phyloP scores from a whole-genome alignment of 2,797 vertebrate species.

The Nothura maculosa region DNA sequence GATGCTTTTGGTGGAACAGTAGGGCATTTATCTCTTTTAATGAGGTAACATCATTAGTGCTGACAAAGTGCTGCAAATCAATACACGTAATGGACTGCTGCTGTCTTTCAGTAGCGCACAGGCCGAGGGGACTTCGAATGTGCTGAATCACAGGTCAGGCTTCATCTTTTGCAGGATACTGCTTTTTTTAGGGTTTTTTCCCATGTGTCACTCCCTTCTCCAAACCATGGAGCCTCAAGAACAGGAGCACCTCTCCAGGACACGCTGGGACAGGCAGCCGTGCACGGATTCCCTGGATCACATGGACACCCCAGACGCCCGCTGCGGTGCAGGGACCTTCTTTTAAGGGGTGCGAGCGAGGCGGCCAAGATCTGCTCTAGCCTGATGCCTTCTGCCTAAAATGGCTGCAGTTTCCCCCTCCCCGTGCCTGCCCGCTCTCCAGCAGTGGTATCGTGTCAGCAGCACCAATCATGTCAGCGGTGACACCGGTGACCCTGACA shows the following conservation, averaged over 20 bases:
- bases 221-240: background rate
- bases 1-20: slow-evolving; percentile 80
- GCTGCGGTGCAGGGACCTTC: background rate
- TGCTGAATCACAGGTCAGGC: slow-evolving; percentile 77
- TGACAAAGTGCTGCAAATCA: slow-evolving; percentile 82
- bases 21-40: slow-evolving; percentile 84
- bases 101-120: slow-evolving; percentile 60
- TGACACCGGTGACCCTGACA: slow-evolving; percentile 64
- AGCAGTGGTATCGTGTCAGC: slow-evolving; percentile 62
- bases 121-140: slow-evolving; percentile 52
- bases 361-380: background rate
- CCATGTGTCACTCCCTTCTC: background rate
- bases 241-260: slow-evolving; percentile 3
- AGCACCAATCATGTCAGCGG: slow-evolving; percentile 62
- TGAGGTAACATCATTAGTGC: slow-evolving; percentile 83
- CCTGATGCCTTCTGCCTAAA: slow-evolving; percentile 39
- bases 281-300: background rate
- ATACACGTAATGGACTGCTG: slow-evolving; percentile 78
- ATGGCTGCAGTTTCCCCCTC: background rate
- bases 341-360: background rate
- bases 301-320: accelerated
- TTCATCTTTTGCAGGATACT: slow-evolving; percentile 37
- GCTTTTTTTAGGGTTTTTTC: background rate
- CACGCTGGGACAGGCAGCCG: background rate
- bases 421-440: slow-evolving; percentile 51